A percentile compares a stretch with the other conserved stretches of the same genome.
phyloP scores from a whole-genome alignment of 2,797 vertebrate species.

The Myripristis jacobus region DNA sequence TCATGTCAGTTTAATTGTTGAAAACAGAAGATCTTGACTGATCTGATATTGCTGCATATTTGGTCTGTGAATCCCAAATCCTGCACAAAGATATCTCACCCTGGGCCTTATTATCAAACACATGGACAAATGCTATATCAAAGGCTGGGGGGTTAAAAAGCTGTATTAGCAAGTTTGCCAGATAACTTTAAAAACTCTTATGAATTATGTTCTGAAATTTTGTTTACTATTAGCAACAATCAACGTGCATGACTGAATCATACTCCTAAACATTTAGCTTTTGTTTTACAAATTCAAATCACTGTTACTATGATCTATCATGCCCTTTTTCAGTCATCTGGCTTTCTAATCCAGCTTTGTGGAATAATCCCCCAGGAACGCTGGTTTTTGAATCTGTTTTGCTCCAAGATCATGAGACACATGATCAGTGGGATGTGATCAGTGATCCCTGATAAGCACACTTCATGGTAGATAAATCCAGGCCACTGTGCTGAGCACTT shows the following conservation, averaged over 20 bases:
- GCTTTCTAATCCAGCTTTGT: no score
- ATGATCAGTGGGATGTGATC: slow-evolving; percentile 29
- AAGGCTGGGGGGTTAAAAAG: no score
- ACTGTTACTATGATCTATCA: no score
- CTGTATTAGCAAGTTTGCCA: no score
- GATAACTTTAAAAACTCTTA: no score
- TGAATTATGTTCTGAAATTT: no score
- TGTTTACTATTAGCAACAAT: no score
- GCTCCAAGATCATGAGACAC: slow-evolving; percentile 27
- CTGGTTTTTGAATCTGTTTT: slow-evolving; percentile 43
- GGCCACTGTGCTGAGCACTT: slow-evolving; percentile 79
- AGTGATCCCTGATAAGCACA: slow-evolving; percentile 40
- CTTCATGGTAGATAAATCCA: slow-evolving; percentile 28
- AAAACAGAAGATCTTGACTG: slow-evolving; percentile 6
- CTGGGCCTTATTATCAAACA: slow-evolving; percentile 15
- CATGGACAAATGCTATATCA: no score
- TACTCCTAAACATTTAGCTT: no score
- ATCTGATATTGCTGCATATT: slow-evolving; percentile 19
- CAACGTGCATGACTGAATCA: no score
- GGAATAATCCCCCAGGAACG: slow-evolving; percentile 38
- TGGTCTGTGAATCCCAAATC: slow-evolving; percentile 46
- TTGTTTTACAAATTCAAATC: no score
- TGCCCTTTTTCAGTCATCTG: no score
- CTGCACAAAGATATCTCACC: slow-evolving; percentile 54
- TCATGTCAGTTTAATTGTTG: background rate